A percentile compares a stretch with the other conserved stretches of the same genome.
Conservation (phyloP, 37 sponge, comb jelly and placozoan genomes). For the Eunapius fragilis region DNA sequence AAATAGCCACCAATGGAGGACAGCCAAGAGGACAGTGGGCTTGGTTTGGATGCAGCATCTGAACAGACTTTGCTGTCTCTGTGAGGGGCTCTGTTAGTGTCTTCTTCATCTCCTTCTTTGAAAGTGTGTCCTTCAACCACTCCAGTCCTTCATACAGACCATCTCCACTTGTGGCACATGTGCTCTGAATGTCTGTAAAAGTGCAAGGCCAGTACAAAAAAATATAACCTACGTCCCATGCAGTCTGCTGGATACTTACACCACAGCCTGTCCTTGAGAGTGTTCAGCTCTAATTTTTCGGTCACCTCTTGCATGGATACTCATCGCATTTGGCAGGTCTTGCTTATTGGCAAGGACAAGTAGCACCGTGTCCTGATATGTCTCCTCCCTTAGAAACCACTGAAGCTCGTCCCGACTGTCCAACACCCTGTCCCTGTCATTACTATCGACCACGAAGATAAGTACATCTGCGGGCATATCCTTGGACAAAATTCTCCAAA, state of each 20-base stretch:
- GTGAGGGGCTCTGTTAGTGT: slow-evolving; percentile 54
- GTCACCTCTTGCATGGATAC: slow-evolving; percentile 54
- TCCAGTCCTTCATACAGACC: slow-evolving; percentile 88
- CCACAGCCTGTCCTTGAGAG: slow-evolving; percentile 54
- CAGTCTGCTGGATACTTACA: slow-evolving; percentile 45
- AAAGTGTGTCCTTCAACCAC: slow-evolving; percentile 49
- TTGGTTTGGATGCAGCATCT: background rate
- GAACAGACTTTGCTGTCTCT: slow-evolving; percentile 43
- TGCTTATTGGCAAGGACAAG: slow-evolving; percentile 94
- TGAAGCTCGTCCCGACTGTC: slow-evolving; percentile 64
- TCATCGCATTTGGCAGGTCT: slow-evolving; percentile 89
- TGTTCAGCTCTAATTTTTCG: slow-evolving; percentile 64
- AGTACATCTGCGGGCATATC: slow-evolving; percentile 74
- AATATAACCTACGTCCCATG: too few species aligned
- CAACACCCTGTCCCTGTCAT: slow-evolving; percentile 79
- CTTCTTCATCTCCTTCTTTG: slow-evolving; percentile 40
- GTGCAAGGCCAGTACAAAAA: background rate
- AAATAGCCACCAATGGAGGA: background rate
- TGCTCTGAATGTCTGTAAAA: slow-evolving; percentile 65
- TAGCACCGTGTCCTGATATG: slow-evolving; percentile 38
- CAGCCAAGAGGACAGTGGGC: background rate
- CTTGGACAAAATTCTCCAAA: slow-evolving; percentile 82
- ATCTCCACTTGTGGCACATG: slow-evolving; percentile 77
- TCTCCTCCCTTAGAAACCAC: slow-evolving; percentile 60
- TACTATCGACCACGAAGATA: slow-evolving; percentile 89